A percentile compares a stretch with the other conserved stretches of the same genome.
Evolutionary conservation across 2,888 invertebrate genomes (phyloP).

Genomic region (Deilephila porcellus): DNA sequence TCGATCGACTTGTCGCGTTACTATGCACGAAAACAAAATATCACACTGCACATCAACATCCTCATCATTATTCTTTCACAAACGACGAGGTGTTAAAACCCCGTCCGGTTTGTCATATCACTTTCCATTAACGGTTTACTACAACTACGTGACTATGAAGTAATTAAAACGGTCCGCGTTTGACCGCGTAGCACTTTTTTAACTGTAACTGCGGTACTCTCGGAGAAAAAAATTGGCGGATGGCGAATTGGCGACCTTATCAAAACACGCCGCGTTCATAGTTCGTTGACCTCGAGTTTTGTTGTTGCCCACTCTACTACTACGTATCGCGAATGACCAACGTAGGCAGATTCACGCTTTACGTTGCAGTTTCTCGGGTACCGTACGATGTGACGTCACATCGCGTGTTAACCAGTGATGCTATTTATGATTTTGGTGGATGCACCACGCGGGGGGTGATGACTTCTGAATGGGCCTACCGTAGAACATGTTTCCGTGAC

Average conservation of each 20-base stretch:
- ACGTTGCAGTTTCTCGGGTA: conserved; percentile 32
- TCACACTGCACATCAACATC: background rate
- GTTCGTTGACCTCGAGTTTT: conserved; percentile 63
- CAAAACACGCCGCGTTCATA: conserved; percentile 63
- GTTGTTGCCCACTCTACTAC: conserved; percentile 51
- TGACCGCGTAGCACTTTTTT: conserved; percentile 67
- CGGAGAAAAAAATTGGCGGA: conserved; percentile 63
- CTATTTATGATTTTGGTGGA: conserved; percentile 14
- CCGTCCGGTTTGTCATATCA: conserved; percentile 68
- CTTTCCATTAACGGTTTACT: conserved; percentile 80
- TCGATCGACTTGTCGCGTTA: background rate
- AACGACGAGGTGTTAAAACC: conserved; percentile 48
- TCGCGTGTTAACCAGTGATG: conserved; percentile 38
- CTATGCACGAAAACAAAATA: conserved; percentile 2
- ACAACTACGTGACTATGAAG: conserved; percentile 75
- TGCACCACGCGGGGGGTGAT: conserved; percentile 44
- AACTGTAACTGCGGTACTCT: conserved; percentile 71
- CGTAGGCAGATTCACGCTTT: conserved; percentile 14
- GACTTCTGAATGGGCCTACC: conserved; percentile 60
- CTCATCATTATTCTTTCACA: conserved; percentile 36
- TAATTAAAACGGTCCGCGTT: conserved; percentile 80
- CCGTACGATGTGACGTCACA: conserved; percentile 44
- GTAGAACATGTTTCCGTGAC: conserved; percentile 63
- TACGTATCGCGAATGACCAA: conserved; percentile 35
- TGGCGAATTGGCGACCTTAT: conserved; percentile 77